phyloP scores from a whole-genome alignment of 2,888 invertebrate genomes.

The Cephus spinipes region DNA sequence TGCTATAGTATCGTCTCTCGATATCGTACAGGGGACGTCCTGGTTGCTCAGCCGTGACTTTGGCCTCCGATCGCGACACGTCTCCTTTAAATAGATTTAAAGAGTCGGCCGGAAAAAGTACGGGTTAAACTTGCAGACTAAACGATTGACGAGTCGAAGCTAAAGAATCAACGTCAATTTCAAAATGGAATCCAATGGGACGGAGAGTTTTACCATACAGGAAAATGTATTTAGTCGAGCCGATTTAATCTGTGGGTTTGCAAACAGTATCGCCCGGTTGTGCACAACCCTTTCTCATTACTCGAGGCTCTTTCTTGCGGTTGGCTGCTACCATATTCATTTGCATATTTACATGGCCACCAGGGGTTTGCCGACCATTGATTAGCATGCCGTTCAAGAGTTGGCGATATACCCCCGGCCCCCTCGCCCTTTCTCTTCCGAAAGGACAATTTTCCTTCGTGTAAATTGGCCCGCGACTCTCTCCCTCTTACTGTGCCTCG shows the following conservation, averaged over 20 bases:
- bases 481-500: background rate
- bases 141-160: background rate
- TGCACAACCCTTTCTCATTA: slow-evolving; percentile 10
- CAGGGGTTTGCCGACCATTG: background rate
- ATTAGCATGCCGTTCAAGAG: slow-evolving; percentile 1
- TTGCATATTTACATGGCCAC: slow-evolving; percentile 16
- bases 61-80: too few relatives aligned
- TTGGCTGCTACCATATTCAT: slow-evolving; percentile 3
- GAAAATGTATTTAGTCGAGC: background rate
- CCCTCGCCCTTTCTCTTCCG: background rate
- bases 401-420: background rate
- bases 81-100: too few relatives aligned
- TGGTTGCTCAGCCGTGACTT: background rate
- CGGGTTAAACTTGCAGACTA: background rate
- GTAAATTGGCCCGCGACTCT: background rate
- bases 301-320: slow-evolving; percentile 22
- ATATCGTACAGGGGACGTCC: background rate
- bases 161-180: background rate
- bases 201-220: background rate
- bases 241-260: slow-evolving; percentile 30
- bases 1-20: background rate
- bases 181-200: background rate
- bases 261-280: slow-evolving; percentile 23
- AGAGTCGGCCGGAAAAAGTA: background rate
- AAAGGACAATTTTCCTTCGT: background rate